Conservation (phyloP, 2,888 invertebrate genomes). For the Sturmia bella region DNA sequence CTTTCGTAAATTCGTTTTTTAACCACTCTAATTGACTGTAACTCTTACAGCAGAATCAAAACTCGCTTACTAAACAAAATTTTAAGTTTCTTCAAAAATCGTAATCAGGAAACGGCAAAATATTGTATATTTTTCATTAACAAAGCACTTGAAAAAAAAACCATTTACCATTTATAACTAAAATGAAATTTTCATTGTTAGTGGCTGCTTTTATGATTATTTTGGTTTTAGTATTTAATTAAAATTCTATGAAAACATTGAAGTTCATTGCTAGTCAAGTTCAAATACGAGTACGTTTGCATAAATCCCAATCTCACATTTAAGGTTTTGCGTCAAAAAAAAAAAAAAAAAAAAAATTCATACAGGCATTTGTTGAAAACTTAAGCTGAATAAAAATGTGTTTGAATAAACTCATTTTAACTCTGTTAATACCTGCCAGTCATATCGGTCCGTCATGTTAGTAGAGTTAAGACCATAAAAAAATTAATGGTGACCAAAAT, state of each 20-base stretch:
- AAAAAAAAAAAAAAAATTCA: too few relatives aligned
- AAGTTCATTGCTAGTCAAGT: slow-evolving; percentile 70
- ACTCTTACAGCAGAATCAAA: too few relatives aligned
- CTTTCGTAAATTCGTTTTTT: too few relatives aligned
- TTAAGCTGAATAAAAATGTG: slow-evolving; percentile 23
- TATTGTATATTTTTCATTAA: slow-evolving; percentile 39
- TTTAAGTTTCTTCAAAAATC: too few relatives aligned
- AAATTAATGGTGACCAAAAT: slow-evolving; percentile 41
- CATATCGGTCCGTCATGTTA: slow-evolving; percentile 11
- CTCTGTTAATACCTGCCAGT: not conserved
- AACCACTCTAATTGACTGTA: too few relatives aligned
- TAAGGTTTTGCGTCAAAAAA: not conserved
- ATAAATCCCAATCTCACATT: not conserved
- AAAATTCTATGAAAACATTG: slow-evolving; percentile 65
- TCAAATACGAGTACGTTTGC: slow-evolving; percentile 60
- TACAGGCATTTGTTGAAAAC: slow-evolving; percentile 23
- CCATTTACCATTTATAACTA: not conserved
- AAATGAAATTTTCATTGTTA: slow-evolving; percentile 11
- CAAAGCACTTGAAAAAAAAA: slow-evolving; percentile 21
- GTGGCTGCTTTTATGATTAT: slow-evolving; percentile 1
- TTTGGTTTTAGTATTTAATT: slow-evolving; percentile 53
- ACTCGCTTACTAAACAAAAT: too few relatives aligned
- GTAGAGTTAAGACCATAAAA: slow-evolving; percentile 10
- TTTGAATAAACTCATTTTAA: slow-evolving; percentile 6
- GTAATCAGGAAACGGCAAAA: slow-evolving; percentile 46